Evolutionary conservation across 2,113 vertebrate genomes (phyloP), one percentile per base, ranked within the genome.

Genomic region (Dascyllus trimaculatus): DNA sequence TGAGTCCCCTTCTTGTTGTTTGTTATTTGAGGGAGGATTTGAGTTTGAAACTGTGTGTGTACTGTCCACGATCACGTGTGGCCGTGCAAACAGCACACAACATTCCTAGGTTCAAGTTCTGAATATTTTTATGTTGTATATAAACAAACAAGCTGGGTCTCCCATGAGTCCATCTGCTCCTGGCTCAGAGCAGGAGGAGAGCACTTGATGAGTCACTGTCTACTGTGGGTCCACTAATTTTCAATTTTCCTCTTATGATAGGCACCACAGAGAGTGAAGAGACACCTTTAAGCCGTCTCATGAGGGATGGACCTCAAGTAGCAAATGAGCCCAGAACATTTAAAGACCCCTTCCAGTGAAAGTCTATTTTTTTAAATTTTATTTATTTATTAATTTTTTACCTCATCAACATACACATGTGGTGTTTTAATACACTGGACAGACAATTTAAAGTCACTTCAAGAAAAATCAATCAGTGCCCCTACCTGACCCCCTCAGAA

Each of bases 161-260:
- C 53, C 56, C 5, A 11, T 61, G 64, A 74, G 65, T 40, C 19
- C 48, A 57, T 71, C 82, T 70, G 67, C 79, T 71, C 15, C 68
- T 74, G 64, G 52, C 49, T 64, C 53, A 13, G 65, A 56, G 43
- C 72, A 21, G 43, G 72, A 72, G 26, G 21, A 60, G 21, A 68
- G 54, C 25, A 22, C 19, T 52, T 59, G 68, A 78, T 90, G 90
- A 90, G 75, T 90, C 87, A 89, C 81, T 18, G 75, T 72, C 78
- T 82, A 32, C 81, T 80, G 22, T 59, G 51, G 54, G 45, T 66
- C n/a, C 2, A 69, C 17, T 81, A 11, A 74, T 63, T 67, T 78
- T 81, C 10, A 43, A 60, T 68, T 86, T 82, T 81, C 73, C 79
- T 70, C 72, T 71, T 17, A 22, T 62, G 26, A 73, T 8, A 29